These are phyloP conservation scores for Lasaia peninsularis DNA, from an alignment of 1,140 invertebrate genomes.

Conservation along the genomic window DNA sequence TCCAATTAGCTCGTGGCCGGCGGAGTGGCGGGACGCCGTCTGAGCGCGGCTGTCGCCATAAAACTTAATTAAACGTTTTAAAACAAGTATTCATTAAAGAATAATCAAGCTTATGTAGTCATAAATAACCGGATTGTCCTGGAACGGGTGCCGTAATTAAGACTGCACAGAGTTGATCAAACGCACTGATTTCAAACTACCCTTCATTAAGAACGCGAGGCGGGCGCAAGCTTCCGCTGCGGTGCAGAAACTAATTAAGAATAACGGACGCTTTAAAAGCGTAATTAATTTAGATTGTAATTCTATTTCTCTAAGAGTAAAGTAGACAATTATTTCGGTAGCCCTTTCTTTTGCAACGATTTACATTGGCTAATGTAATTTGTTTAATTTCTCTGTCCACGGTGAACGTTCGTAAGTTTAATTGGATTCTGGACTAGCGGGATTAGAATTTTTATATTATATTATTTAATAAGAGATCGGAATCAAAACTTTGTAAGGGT, in stretches of 20 bases:
- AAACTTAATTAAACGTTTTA: constrained; percentile 80
- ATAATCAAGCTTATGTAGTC: constrained; percentile 79
- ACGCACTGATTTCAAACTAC: constrained; percentile 77
- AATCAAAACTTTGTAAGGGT: no score
- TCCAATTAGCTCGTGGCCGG: constrained; percentile 76
- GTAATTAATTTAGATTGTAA: constrained; percentile 78
- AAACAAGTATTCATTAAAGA: constrained; percentile 79
- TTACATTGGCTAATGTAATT: constrained; percentile 71
- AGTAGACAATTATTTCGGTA: constrained; percentile 76
- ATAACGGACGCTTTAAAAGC: constrained; percentile 77
- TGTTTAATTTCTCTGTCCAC: constrained; percentile 70
- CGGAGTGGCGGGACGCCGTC: constrained; percentile 72
- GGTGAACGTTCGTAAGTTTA: constrained; percentile 50
- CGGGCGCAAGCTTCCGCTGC: constrained; percentile 70
- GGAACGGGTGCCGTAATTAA: constrained; percentile 76
- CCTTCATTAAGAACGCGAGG: constrained; percentile 74
- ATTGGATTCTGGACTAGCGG: constrained; percentile 41
- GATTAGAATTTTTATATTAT: constrained; percentile 22
- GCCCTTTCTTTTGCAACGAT: constrained; percentile 73
- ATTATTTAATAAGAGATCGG: no score
- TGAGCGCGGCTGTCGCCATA: constrained; percentile 76
- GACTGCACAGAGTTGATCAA: constrained; percentile 77
- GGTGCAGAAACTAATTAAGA: constrained; percentile 78
- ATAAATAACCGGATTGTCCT: constrained; percentile 78
- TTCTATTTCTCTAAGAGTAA: constrained; percentile 76